Conservation (phyloP, 1,140 invertebrate species). For the Pararge aegeria region DNA sequence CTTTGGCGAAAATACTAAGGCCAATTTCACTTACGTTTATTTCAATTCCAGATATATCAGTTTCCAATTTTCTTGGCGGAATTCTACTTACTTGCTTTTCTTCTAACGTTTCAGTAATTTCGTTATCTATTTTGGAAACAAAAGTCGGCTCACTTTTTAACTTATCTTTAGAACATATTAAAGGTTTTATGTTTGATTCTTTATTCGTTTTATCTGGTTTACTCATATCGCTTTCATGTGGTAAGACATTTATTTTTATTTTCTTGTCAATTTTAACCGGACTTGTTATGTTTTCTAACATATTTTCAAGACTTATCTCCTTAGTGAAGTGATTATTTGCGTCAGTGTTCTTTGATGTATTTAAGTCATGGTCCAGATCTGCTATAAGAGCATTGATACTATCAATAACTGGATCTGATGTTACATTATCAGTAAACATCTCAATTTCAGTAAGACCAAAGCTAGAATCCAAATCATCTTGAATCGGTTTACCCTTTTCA, state of each 20-base stretch:
- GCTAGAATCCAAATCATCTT: constrained; percentile 27
- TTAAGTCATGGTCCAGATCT: constrained; percentile 61
- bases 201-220: background rate
- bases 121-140: too few species aligned
- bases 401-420: constrained; percentile 54
- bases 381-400: constrained; percentile 68
- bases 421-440: constrained; percentile 57
- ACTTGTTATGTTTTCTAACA: constrained; percentile 45
- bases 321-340: constrained; percentile 38
- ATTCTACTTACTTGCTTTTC: too few species aligned
- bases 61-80: too few species aligned
- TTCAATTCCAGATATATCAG: too few species aligned
- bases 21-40: background rate
- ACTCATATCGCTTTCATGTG: background rate
- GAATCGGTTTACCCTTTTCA: constrained; percentile 13
- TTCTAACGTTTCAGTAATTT: too few species aligned
- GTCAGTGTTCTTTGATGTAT: constrained; percentile 42
- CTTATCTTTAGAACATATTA: background rate
- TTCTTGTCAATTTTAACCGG: constrained; percentile 17
- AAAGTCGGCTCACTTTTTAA: too few species aligned
- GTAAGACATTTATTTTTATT: background rate
- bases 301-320: constrained; percentile 42
- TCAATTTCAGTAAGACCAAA: constrained; percentile 54
- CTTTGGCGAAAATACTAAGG: background rate
- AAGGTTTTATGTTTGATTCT: background rate